Evolutionary conservation across 2,888 invertebrate species (phyloP), one percentile per base, ranked within the genome.

Genomic region (Schizaphis graminum): DNA sequence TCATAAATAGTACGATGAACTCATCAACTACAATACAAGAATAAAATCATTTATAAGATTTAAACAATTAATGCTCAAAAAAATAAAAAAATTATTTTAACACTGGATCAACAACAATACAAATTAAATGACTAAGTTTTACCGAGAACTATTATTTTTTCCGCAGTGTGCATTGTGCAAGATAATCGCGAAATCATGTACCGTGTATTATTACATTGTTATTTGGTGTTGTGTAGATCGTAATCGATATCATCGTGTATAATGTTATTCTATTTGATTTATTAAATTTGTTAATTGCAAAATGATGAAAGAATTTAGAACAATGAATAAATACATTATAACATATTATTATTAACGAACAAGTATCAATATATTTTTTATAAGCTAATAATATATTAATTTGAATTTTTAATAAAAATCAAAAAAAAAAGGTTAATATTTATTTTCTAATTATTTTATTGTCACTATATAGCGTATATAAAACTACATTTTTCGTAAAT

Each of bases 231-330:
- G 47, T 67, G 61, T 90, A 61, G 90, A 90, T 90, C 44, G 67
- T 67, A 47, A 67, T 90, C 90, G 47, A 24, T n/a, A n/a, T 67
- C 44, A 47, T 90, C 90, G 67, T n/a, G 10, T 90, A 87, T 3
- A 67, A 90, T 61, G 35, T 47, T 90, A n/a, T 90, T 90, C 35
- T 90, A 90, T 90, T 90, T 67, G 61, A 90, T 67, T 67, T 67
- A 90, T 88, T 53, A 88, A 88, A 88, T n/a, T 53, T 49, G 61
- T 61, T 67, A 67, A 67, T 90, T 90, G n/a, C 90, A 47, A 61
- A 89, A 61, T 16, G 47, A 90, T n/a, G 47, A 67, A 89, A 57
- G 41, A 89, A 61, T 61, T 57, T 44, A 89, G 28, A 57, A 57
- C 57, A 57, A 89, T 44, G 44, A 57, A 57, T 89, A 28, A 44